Conservation (phyloP, 2,113 vertebrate genomes). For the Mirza zaza region DNA sequence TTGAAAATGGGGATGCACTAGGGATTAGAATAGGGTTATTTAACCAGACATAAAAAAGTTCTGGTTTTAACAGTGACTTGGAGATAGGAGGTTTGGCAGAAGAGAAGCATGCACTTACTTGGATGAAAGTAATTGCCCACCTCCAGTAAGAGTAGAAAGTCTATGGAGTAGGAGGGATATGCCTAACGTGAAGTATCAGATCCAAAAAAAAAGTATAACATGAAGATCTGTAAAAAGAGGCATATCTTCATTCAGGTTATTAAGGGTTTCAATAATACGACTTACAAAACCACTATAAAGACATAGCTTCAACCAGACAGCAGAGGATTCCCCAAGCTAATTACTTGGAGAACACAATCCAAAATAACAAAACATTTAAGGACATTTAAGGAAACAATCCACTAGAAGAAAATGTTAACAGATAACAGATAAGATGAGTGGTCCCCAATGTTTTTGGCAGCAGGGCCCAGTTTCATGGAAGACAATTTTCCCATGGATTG, state of each 20-base stretch:
- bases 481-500: too few relatives aligned
- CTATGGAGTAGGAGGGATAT: background rate
- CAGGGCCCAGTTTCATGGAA: too few relatives aligned
- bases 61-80: background rate
- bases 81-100: background rate
- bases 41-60: background rate
- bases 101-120: background rate
- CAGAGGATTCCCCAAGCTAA: too few relatives aligned
- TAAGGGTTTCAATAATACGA: background rate
- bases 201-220: background rate
- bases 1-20: background rate
- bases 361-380: background rate
- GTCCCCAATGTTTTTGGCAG: background rate
- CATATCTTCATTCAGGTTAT: background rate
- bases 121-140: background rate
- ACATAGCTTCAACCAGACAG: background rate
- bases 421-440: background rate
- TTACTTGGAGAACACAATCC: background rate
- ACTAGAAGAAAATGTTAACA: constrained; percentile 27
- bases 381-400: background rate
- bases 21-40: background rate
- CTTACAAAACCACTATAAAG: background rate
- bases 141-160: background rate
- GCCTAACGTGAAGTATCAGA: background rate
- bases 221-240: background rate